Conservation (phyloP, 64 coral and sea anemone species). For the Porites australiensis region DNA sequence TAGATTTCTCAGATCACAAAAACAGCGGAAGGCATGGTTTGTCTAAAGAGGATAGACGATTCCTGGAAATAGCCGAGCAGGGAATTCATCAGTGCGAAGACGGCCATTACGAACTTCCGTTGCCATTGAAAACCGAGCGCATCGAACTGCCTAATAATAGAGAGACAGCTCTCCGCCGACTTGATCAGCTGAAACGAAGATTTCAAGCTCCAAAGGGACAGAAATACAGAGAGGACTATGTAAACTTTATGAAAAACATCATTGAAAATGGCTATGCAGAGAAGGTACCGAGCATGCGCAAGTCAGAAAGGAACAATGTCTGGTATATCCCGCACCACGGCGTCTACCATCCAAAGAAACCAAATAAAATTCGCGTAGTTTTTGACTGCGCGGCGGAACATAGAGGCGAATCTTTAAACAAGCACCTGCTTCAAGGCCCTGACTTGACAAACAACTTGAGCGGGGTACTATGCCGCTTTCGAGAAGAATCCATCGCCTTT, state of each 20-base stretch:
- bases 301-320: too few species aligned
- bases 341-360: too few species aligned
- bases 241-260: conserved; percentile 50
- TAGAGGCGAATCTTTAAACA: too few species aligned
- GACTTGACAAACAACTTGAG: too few species aligned
- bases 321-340: too few species aligned
- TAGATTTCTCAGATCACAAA: too few species aligned
- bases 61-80: background rate
- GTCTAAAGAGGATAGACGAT: background rate
- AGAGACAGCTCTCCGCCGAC: background rate
- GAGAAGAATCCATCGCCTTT: too few species aligned
- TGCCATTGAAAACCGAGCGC: conserved; percentile 15
- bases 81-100: conserved; percentile 15
- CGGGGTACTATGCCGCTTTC: too few species aligned
- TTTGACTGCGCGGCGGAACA: too few species aligned
- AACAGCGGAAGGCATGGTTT: too few species aligned
- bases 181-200: conserved; percentile 44
- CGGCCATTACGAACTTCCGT: conserved; percentile 71
- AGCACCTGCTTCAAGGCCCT: too few species aligned
- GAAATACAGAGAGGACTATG: conserved; percentile 44
- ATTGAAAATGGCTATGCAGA: conserved; percentile 56
- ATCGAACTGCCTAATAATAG: conserved; percentile 44
- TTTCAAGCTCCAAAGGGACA: background rate
- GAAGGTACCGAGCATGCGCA: background rate
- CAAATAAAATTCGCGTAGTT: too few species aligned